Base-by-base conservation (phyloP, 2,113 vertebrate species). In the Hypanus sabinus region DNA sequence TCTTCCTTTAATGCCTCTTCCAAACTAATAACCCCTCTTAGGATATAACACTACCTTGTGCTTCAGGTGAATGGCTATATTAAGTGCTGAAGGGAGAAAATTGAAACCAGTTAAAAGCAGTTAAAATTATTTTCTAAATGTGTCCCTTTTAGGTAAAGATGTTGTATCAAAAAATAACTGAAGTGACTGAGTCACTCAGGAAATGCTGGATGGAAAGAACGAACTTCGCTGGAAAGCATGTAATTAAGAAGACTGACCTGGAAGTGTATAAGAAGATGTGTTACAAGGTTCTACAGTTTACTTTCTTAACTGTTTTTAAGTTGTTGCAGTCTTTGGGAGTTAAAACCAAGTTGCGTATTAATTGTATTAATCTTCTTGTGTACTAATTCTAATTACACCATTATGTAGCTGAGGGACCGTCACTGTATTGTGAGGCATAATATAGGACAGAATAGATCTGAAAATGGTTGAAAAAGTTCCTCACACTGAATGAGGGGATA, bases 71-170 rank as follows among this genome's bases (percentile, higher is more conserved):
- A 12, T 27, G 30, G 27, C 75, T 27, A n/a, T 76, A 1, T 76
- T 16, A 79, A 18, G 12, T 79, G 76, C n/a, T 14, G 10, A 16
- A 3, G 76, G 76, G 11, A 79, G 76, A 16, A 33, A 79, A 79
- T 14, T 4, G 33, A 12, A 36, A 36, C 36, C 71, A 14, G 33
- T 79, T 10, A 3, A n/a, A 79, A 36, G 33, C 76, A 79, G 33
- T 79, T 79, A 33, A 90, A 90, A 65, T 33, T 68, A 0, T 93
- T 6, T 46, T 71, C 65, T 22, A 93, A 73, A 14, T 73, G 30
- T 93, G 36, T 93, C 71, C 46, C 36, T 0, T 36, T 10, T 95
- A 99, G 98, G 97, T 98, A 0, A 98, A 97, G 95, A 94, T 95
- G 62, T 94, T 98, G 5, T 97, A 98, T 94, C 96, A 94, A 94